These are phyloP conservation scores for Pristis pectinata DNA, from an alignment of 2,797 vertebrate genomes.

Conservation along the genomic window DNA sequence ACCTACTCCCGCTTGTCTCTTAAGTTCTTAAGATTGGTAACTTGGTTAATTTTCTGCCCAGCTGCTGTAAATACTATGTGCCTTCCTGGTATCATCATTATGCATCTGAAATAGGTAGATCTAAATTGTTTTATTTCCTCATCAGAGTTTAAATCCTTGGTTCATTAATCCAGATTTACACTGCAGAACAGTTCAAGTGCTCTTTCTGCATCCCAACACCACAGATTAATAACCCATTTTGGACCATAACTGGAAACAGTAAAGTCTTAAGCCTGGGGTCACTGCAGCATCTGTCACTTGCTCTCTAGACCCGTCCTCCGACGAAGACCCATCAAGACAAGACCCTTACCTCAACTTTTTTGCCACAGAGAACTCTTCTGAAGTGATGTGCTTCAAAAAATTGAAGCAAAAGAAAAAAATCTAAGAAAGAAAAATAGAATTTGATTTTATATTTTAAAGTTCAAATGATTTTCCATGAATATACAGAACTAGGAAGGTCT, in stretches of 20 bases:
- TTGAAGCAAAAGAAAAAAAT: conserved; percentile 99
- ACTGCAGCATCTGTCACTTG: not conserved
- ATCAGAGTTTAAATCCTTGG: not conserved
- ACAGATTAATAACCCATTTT: not conserved
- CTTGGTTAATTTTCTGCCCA: too few species aligned
- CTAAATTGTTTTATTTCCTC: not conserved
- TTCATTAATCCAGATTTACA: not conserved
- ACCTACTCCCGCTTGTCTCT: too few species aligned
- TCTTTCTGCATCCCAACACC: not conserved
- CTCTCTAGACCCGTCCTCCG: not conserved
- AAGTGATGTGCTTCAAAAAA: conserved; percentile 99
- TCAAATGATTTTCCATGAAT: not conserved
- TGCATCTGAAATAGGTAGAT: not conserved
- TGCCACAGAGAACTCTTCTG: conserved; percentile 88
- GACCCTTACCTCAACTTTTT: conserved; percentile 77
- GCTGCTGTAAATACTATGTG: too few species aligned
- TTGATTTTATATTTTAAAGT: not conserved
- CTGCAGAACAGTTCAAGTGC: not conserved
- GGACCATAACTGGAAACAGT: not conserved
- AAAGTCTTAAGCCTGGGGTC: not conserved
- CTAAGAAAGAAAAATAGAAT: conserved; percentile 57
- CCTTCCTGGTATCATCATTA: not conserved
- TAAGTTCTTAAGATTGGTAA: too few species aligned
- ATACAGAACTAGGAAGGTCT: not conserved
- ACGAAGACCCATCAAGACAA: not conserved